A percentile compares a stretch with the other conserved stretches of the same genome.
Evolutionary conservation across 2,888 invertebrate genomes (phyloP).

Genomic region (Petrolisthes manimaculis): DNA sequence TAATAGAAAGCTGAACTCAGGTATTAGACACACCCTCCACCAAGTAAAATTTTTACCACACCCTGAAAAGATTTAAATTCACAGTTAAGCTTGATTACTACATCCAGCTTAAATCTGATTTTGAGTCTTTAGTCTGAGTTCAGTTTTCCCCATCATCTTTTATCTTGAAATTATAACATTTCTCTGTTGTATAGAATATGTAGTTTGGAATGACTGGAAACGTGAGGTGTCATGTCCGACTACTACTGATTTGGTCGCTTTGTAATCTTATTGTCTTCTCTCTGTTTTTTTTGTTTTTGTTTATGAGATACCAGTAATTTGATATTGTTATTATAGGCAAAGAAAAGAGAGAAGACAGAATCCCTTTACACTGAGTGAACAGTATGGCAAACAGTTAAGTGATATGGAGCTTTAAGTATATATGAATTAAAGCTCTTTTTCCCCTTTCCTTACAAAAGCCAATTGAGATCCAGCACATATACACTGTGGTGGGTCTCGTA

Average conservation of each 20-base stretch:
- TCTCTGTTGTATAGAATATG: neutral
- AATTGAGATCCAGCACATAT: conserved; percentile 41
- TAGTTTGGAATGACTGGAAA: neutral
- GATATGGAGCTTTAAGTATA: conserved; percentile 55
- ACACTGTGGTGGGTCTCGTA: conserved; percentile 43
- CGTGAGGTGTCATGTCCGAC: neutral
- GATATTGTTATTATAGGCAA: neutral
- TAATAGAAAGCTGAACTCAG: too few species aligned
- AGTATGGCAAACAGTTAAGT: conserved; percentile 59
- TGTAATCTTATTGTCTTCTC: conserved; percentile 56
- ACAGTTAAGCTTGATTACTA: too few species aligned
- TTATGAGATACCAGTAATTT: conserved; percentile 28
- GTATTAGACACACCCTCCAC: too few species aligned
- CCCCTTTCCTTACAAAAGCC: conserved; percentile 40
- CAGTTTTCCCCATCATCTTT: too few species aligned
- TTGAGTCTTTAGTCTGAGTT: too few species aligned
- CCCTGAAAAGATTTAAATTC: too few species aligned
- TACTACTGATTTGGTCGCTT: neutral
- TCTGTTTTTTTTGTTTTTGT: conserved; percentile 14
- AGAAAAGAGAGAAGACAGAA: conserved; percentile 29
- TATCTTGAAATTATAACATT: neutral
- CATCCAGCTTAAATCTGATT: too few species aligned
- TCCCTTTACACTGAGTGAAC: conserved; percentile 49
- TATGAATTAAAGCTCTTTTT: conserved; percentile 50
- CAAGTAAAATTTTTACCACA: too few species aligned